Percentiles rank a stretch among this genome's conserved stretches.
Conservation (phyloP, 2,888 invertebrate species). For the Leptopterna dolabrata region DNA sequence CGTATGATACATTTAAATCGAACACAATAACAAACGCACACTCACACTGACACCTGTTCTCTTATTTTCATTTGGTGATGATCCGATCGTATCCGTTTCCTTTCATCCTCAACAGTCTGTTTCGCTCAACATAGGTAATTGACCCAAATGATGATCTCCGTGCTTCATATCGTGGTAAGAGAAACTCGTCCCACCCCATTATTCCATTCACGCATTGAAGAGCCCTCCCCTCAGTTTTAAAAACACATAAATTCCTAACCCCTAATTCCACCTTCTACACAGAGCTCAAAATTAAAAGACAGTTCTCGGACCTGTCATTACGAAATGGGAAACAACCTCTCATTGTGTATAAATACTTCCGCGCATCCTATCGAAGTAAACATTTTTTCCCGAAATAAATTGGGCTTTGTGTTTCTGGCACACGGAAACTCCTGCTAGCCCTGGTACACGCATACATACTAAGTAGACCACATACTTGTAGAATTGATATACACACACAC, state of each 20-base stretch:
- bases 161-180: not conserved
- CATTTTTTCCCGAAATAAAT: not conserved
- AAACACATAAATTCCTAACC: not conserved
- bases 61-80: not conserved
- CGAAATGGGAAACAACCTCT: not conserved
- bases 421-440: not conserved
- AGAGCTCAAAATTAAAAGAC: not conserved
- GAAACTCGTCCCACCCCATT: constrained; percentile 3
- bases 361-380: not conserved
- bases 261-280: not conserved
- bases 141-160: not conserved
- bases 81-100: not conserved
- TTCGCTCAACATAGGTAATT: not conserved
- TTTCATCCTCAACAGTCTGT: not conserved
- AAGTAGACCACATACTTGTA: no score
- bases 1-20: no score
- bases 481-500: no score
- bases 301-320: not conserved
- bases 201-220: not conserved
- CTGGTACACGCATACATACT: no score
- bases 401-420: not conserved
- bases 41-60: not conserved
- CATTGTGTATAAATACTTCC: not conserved
- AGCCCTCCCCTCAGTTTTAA: not conserved
- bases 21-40: not conserved